Percentiles rank a stretch among this genome's conserved stretches.
Evolutionary conservation across 2,113 vertebrate species (phyloP).

Genomic region (Otis tarda): DNA sequence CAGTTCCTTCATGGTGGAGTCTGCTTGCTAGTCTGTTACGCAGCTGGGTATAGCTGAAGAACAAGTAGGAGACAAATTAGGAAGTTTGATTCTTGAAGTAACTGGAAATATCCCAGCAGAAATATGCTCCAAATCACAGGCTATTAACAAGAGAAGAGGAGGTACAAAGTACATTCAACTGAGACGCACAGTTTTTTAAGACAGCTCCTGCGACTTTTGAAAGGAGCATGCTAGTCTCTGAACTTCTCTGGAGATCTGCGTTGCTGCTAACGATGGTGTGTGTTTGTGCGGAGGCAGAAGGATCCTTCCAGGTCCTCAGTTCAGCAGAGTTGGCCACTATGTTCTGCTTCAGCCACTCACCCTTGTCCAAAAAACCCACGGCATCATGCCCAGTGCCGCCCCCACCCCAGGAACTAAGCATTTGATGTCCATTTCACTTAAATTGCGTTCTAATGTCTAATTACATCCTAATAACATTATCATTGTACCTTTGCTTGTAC

Average conservation of each 20-base stretch:
- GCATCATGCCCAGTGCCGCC: background rate
- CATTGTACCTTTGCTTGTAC: background rate
- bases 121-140: background rate
- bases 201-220: background rate
- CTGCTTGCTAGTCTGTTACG: slow-evolving; percentile 22
- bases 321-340: background rate
- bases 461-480: background rate
- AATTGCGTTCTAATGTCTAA: background rate
- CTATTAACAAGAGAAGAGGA: background rate
- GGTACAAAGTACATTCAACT: background rate
- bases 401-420: fast-evolving
- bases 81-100: background rate
- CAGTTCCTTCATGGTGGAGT: slow-evolving; percentile 29
- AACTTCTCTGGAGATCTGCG: background rate
- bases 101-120: slow-evolving; percentile 1
- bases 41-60: slow-evolving; percentile 33
- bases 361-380: background rate
- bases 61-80: slow-evolving; percentile 11
- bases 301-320: background rate
- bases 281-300: background rate
- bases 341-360: background rate
- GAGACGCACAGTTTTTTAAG: background rate
- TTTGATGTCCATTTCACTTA: background rate
- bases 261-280: fast-evolving
- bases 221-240: background rate